phyloP scores from a whole-genome alignment of 2,113 vertebrate genomes.

The Microtus oregoni region DNA sequence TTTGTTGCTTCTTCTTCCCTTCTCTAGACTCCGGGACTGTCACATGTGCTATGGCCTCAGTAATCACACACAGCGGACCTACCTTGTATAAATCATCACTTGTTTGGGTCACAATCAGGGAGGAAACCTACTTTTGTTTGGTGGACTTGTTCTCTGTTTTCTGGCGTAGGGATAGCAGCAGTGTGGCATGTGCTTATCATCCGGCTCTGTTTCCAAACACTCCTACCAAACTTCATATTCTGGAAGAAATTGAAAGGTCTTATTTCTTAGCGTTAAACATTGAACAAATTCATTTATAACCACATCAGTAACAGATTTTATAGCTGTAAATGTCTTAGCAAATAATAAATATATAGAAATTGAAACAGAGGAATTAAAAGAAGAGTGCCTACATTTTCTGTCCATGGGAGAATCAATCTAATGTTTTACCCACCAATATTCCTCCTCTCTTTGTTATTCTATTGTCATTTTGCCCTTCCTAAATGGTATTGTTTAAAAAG shows the following conservation, averaged over 20 bases:
- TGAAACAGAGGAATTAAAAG: not conserved
- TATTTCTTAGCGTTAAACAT: not conserved
- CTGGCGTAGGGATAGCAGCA: not conserved
- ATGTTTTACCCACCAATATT: not conserved
- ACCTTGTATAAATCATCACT: not conserved
- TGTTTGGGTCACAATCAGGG: not conserved
- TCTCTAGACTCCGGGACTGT: not conserved
- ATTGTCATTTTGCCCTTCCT: not conserved
- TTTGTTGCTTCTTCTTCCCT: not conserved
- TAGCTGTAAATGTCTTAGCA: not conserved
- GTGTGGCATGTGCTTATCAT: not conserved
- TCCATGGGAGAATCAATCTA: not conserved
- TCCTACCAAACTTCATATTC: not conserved
- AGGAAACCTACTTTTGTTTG: not conserved
- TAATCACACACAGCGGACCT: not conserved
- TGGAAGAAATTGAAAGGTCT: not conserved
- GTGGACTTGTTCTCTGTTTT: not conserved
- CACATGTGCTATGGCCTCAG: no score
- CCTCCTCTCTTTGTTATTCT: not conserved
- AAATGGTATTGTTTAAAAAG: not conserved
- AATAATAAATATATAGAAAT: not conserved
- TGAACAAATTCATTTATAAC: not conserved
- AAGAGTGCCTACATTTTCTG: not conserved
- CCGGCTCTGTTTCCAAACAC: not conserved
- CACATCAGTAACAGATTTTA: not conserved